Conservation (phyloP, 2,888 invertebrate genomes). For the Neoascia interrupta region DNA sequence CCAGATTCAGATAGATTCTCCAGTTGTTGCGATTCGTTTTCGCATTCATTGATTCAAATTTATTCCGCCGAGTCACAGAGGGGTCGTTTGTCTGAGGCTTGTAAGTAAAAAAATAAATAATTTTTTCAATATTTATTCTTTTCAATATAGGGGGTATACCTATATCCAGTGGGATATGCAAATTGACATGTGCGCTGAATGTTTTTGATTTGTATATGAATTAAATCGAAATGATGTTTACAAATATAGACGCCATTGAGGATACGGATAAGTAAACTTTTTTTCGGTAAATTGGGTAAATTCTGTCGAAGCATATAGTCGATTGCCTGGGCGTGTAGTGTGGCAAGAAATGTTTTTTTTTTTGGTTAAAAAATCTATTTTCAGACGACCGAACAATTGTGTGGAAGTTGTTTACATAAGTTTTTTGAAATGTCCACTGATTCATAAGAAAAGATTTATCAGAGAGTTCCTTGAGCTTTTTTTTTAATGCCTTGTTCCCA, state of each 20-base stretch:
- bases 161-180: conserved; percentile 15
- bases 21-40: conserved; percentile 14
- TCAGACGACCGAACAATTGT: too few species aligned
- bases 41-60: conserved; percentile 57
- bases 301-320: conserved; percentile 10
- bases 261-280: conserved; percentile 24
- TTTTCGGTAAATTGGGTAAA: conserved; percentile 20
- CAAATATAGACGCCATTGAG: conserved; percentile 5
- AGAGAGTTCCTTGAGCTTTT: too few species aligned
- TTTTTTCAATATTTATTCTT: neutral
- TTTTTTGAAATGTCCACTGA: too few species aligned
- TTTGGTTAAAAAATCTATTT: too few species aligned
- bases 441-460: too few species aligned
- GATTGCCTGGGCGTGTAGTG: neutral
- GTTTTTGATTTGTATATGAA: conserved; percentile 32
- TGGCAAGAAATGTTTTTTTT: neutral
- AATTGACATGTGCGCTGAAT: conserved; percentile 33
- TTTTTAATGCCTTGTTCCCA: too few species aligned
- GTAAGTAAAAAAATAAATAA: conserved; percentile 7
- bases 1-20: conserved; percentile 21
- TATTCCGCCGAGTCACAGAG: conserved; percentile 47
- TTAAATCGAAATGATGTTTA: conserved; percentile 21
- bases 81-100: conserved; percentile 24
- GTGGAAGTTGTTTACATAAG: too few species aligned
- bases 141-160: neutral